Conservation (phyloP, 2,797 vertebrate genomes). For the Hipposideros larvatus region DNA sequence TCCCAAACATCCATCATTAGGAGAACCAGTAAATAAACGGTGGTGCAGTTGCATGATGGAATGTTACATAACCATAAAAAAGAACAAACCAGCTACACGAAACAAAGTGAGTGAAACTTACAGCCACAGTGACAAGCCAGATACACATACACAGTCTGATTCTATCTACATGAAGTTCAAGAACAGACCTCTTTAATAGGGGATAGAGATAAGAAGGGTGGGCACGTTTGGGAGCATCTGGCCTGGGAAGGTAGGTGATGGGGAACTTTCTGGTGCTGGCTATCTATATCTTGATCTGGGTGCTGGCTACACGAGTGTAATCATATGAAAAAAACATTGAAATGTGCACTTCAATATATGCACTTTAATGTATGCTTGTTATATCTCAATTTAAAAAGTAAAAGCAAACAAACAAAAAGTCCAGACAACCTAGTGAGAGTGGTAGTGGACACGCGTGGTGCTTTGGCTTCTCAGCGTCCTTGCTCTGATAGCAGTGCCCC, state of each 20-base stretch:
- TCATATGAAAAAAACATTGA: not conserved
- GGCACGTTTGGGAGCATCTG: not conserved
- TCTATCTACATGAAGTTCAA: not conserved
- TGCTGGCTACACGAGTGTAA: not conserved
- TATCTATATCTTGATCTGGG: not conserved
- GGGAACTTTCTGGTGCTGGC: not conserved
- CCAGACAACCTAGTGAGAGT: not conserved
- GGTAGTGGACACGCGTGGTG: too few relatives aligned
- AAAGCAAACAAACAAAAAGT: not conserved
- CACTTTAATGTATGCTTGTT: not conserved
- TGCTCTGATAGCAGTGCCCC: not conserved
- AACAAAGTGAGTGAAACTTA: fast-evolving
- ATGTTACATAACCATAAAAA: not conserved
- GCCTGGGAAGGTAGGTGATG: not conserved
- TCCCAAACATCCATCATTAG: not conserved
- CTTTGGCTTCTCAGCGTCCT: not conserved
- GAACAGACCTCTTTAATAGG: not conserved
- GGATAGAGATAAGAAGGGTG: not conserved
- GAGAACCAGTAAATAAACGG: fast-evolving
- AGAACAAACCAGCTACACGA: fast-evolving
- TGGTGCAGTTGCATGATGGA: not conserved
- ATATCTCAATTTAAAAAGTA: not conserved
- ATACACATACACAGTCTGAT: fast-evolving
- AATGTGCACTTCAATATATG: not conserved
- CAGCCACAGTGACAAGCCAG: not conserved